Percentiles rank a stretch among this genome's conserved stretches.
Evolutionary conservation across 1,140 invertebrate genomes (phyloP).

Genomic region (Heliothis virescens): DNA sequence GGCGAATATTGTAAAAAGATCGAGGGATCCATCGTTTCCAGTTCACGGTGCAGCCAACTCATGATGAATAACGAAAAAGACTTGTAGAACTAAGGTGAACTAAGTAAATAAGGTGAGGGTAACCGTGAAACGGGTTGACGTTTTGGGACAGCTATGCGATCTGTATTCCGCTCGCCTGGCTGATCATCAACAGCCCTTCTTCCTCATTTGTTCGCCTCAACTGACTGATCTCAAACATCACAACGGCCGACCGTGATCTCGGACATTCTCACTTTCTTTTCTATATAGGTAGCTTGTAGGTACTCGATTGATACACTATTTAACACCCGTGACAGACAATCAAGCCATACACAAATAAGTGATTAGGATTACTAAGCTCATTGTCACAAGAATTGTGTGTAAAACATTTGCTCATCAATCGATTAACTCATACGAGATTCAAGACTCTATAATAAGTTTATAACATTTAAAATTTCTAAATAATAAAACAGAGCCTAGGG

Average conservation of each 20-base stretch:
- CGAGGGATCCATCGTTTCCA: conserved; percentile 73
- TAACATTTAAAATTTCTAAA: conserved; percentile 56
- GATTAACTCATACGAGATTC: conserved; percentile 52
- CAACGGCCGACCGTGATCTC: conserved; percentile 37
- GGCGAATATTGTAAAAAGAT: conserved; percentile 81
- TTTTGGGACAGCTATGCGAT: conserved; percentile 28
- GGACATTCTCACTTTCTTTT: conserved; percentile 59
- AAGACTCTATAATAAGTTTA: conserved; percentile 42
- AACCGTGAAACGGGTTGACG: conserved; percentile 10
- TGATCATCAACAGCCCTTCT: conserved; percentile 48
- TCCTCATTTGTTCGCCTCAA: conserved; percentile 48
- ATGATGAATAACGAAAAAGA: conserved; percentile 43
- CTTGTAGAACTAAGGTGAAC: conserved; percentile 17
- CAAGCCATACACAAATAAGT: conserved; percentile 57
- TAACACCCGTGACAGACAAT: conserved; percentile 55
- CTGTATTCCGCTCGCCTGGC: conserved; percentile 33
- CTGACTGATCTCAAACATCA: conserved; percentile 47
- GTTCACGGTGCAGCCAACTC: conserved; percentile 41
- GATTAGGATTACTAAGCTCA: conserved; percentile 56
- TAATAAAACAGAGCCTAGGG: conserved; percentile 60
- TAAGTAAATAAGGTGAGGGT: background rate
- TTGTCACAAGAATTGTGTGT: conserved; percentile 50
- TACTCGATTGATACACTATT: conserved; percentile 41
- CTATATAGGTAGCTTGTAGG: conserved; percentile 5
- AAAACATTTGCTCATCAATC: conserved; percentile 47